A percentile compares a stretch with the other conserved stretches of the same genome.
phyloP scores from a whole-genome alignment of 2,888 invertebrate species.

The Amiota minor region DNA sequence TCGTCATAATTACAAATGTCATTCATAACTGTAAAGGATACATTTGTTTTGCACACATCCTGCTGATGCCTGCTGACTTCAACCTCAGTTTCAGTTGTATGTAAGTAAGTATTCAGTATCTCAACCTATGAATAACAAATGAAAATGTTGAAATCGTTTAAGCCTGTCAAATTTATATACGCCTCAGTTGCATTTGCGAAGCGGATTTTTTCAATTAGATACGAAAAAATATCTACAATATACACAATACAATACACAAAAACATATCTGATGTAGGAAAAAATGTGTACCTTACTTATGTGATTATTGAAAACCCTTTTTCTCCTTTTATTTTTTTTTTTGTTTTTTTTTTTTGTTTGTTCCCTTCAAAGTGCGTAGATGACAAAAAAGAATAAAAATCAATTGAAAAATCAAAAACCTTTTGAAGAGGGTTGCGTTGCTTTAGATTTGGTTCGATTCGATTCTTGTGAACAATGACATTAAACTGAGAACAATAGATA shows the following conservation, averaged over 20 bases:
- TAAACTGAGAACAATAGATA: conserved; percentile 42
- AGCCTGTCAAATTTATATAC: conserved; percentile 32
- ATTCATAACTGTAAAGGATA: conserved; percentile 34
- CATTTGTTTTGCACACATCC: conserved; percentile 29
- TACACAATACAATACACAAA: background rate
- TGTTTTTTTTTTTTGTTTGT: conserved; percentile 15
- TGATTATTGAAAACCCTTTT: conserved; percentile 32
- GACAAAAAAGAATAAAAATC: conserved; percentile 36
- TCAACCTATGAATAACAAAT: conserved; percentile 30
- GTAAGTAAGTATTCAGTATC: too few relatives aligned
- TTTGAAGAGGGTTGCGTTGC: conserved; percentile 33
- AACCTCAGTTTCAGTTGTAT: too few relatives aligned
- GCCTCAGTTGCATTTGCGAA: conserved; percentile 2
- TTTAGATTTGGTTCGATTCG: conserved; percentile 34
- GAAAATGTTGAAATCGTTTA: conserved; percentile 48
- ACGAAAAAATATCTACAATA: background rate
- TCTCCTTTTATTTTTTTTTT: background rate
- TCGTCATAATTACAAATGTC: conserved; percentile 58
- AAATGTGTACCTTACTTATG: conserved; percentile 9
- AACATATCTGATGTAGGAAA: background rate
- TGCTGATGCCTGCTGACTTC: conserved; percentile 32
- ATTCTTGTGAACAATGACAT: conserved; percentile 32
- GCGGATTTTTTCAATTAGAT: conserved; percentile 17
- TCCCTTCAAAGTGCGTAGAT: conserved; percentile 1
- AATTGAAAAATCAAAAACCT: conserved; percentile 47